Evolutionary conservation across 92 coral and sea anemone genomes (phyloP), one percentile per base, ranked within the genome.

Genomic region (Actinostola sp.): DNA sequence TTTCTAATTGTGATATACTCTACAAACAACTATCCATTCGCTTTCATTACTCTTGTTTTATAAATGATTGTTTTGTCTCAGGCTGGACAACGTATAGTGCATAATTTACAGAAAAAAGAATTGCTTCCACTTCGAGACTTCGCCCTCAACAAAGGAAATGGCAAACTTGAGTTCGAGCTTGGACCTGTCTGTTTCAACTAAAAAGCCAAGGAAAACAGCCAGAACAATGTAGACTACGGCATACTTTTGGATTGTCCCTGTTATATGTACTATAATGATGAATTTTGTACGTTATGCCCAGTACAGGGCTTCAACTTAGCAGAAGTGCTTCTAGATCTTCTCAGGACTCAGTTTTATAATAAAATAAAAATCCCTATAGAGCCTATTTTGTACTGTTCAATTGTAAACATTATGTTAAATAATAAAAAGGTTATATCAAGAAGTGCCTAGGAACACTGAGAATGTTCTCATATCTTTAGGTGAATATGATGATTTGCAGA

Each of bases 161-260:
- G 84, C 58, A 81, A 77, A 70, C 82, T 89, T 65, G 75, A 81
- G 61, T 78, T 80, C 49, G 90, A 89, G 44, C 57, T 89, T 31
- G 94, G 94, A 30, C 90, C 94, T 12, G 94, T 89, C 21, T 89
- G 94, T 59, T 89, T 89, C 90, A 53, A 78, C 36, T 89, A 84
- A 67, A 50, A 65, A 17, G 21, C 45, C 38, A 41, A 68, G 20
- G n/a, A 15, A 68, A 32, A 24, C 8, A 56, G 56, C 31, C 43
- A 58, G 28, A 58, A 28, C 5, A 57, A 43, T 42, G 33, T 25
- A 34, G 25, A 31, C 29, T 19, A 51, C 35, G 41, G 45, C 61
- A 29, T 24, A 50, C 62, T 43, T 33, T n/a, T 46, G 21, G 57
- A 55, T 49, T 57, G 38, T 70, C 41, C 54, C 46, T 72, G 63